These are phyloP conservation scores for Calyptomena viridis DNA, from an alignment of 2,113 vertebrate genomes.

Conservation along the genomic window DNA sequence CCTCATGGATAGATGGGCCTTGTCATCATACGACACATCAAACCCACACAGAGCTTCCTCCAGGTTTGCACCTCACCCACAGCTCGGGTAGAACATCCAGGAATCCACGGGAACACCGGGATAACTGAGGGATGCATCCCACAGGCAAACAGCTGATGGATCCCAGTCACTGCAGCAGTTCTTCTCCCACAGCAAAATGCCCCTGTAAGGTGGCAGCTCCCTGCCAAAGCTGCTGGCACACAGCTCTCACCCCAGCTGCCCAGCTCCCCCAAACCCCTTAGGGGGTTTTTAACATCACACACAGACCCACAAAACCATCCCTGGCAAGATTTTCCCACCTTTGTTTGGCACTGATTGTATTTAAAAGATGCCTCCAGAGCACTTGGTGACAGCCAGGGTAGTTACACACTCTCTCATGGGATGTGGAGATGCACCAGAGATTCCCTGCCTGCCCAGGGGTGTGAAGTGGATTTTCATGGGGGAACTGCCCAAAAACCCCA, in stretches of 20 bases:
- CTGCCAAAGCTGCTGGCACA: not conserved
- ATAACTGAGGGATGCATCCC: not conserved
- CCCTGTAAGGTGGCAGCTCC: not conserved
- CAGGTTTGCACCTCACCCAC: not conserved
- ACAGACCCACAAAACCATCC: not conserved
- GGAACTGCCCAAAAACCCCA: not conserved
- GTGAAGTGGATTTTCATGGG: rapidly evolving
- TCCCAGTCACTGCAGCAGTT: not conserved
- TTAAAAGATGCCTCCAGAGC: not conserved
- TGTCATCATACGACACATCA: not conserved
- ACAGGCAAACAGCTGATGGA: not conserved
- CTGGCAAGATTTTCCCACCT: not conserved
- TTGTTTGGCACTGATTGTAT: not conserved
- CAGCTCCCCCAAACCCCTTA: not conserved
- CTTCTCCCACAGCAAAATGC: not conserved
- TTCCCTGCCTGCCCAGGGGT: rapidly evolving
- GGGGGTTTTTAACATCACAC: no score
- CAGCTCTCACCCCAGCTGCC: not conserved
- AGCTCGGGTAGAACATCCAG: rapidly evolving
- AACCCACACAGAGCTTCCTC: not conserved
- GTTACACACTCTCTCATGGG: not conserved
- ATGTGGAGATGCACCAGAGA: rapidly evolving
- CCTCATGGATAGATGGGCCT: not conserved
- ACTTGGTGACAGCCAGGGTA: not conserved
- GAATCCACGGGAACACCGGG: not conserved